Evolutionary conservation across 2,888 invertebrate species (phyloP), one percentile per base, ranked within the genome.

Genomic region (Alviniconcha strummeri): DNA sequence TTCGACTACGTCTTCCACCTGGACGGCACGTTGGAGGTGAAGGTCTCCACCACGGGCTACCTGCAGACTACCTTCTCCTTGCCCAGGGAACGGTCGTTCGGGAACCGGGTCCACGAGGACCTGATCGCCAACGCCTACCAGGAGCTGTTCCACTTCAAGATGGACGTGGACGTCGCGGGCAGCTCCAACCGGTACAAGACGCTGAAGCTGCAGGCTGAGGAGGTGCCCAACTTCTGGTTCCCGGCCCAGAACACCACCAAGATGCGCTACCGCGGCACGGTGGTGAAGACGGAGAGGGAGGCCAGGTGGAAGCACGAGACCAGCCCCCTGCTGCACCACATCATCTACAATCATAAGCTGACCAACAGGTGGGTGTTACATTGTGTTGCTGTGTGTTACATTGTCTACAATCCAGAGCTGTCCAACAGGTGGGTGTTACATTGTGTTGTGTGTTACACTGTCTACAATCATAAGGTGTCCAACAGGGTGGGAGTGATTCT

Each of bases 1-100:
- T 89, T 92, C 78, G 92, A 92, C 84, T 91, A 90, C 64, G 88
- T 91, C 19, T 91, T 92, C 86, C 91, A 92, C 86, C 86, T 89
- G 15, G 91, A 91, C 85, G 92, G 92, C 4, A 89, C 87, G 17
- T 86, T 92, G 36, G 91, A 92, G 83, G 83, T 90, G 11, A 87
- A 89, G 57, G 88, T 89, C 15, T 86, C 91, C 7, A 81, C 89
- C 5, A 91, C 92, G 3, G 92, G 92, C 5, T 92, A 92, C 85
- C 86, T 91, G 11, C 90, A 90, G 78, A 84, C 91, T 6, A 87
- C 90, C 5, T 92, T 86, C 83, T 87, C 88, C 55, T 84, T 90
- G 17, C 86, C 88, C 8, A 86, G 87, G 54, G 90, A 91, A 82
- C 84, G 86, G 19, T 85, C 85, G 36, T 91, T 89, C 79, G 92